phyloP scores from a whole-genome alignment of 2,113 vertebrate species.

The Equus quagga region DNA sequence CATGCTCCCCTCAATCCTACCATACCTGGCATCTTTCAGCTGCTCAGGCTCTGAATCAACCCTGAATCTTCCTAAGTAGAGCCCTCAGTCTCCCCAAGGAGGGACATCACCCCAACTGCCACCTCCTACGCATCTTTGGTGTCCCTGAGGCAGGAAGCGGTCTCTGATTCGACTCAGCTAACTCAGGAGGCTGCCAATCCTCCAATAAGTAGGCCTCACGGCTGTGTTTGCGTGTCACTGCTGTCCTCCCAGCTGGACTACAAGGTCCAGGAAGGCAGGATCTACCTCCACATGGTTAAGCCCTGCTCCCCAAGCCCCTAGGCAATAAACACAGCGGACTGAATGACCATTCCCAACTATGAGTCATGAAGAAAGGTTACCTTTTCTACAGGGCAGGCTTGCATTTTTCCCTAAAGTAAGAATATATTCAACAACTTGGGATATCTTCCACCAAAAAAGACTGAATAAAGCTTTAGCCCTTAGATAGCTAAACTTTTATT shows the following conservation, averaged over 20 bases:
- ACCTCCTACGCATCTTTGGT: not conserved
- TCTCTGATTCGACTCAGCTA: not conserved
- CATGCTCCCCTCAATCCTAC: fast-evolving
- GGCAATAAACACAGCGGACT: not conserved
- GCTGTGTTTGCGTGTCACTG: too few relatives aligned
- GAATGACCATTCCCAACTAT: fast-evolving
- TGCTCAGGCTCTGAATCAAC: not conserved
- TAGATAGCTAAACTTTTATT: not conserved
- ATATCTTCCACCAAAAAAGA: not conserved
- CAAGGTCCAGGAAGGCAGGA: not conserved
- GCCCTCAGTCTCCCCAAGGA: too few relatives aligned
- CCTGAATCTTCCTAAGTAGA: not conserved
- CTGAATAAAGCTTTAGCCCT: not conserved
- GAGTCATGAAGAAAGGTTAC: not conserved
- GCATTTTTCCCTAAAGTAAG: not conserved
- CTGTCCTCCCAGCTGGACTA: not conserved
- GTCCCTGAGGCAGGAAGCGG: too few relatives aligned
- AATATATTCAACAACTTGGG: not conserved
- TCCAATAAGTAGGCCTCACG: not conserved
- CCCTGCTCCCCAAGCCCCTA: not conserved
- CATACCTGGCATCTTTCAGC: too few relatives aligned
- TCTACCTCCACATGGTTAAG: not conserved
- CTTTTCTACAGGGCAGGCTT: not conserved
- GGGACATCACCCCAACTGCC: too few relatives aligned
- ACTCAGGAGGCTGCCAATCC: not conserved